Conservation (phyloP, 2,888 invertebrate genomes). For the Dryadula phaetusa region DNA sequence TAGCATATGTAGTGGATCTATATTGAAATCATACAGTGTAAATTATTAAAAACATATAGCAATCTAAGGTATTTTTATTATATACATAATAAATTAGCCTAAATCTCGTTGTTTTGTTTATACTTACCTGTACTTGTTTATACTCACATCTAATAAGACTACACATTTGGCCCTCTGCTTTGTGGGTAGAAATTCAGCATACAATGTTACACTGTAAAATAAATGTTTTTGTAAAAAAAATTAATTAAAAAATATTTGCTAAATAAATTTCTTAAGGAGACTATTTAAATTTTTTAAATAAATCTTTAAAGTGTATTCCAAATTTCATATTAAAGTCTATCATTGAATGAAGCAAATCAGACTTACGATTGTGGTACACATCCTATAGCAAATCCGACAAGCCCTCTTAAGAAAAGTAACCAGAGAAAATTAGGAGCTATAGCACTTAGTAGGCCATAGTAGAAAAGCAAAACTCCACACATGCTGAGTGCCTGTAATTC, state of each 20-base stretch:
- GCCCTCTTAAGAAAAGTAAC: constrained; percentile 94
- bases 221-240: constrained; percentile 12
- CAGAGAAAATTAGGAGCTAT: constrained; percentile 96
- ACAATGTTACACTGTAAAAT: constrained; percentile 92
- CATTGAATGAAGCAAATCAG: not conserved
- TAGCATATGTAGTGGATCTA: too few relatives aligned
- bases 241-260: too few relatives aligned
- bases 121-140: constrained; percentile 89
- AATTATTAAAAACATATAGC: too few relatives aligned
- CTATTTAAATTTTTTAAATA: too few relatives aligned
- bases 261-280: too few relatives aligned
- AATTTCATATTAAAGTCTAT: not conserved
- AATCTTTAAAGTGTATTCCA: not conserved
- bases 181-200: constrained; percentile 97
- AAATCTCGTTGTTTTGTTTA: not conserved
- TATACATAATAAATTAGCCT: not conserved
- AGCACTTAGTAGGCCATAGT: constrained; percentile 95
- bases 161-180: constrained; percentile 98
- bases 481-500: constrained; percentile 90
- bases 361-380: constrained; percentile 98
- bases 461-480: constrained; percentile 95
- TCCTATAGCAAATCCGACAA: constrained; percentile 98
- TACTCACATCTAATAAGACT: constrained; percentile 95
- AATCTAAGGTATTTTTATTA: too few relatives aligned
- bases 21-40: too few relatives aligned